A percentile compares a stretch with the other conserved stretches of the same genome.
Evolutionary conservation across 2,888 invertebrate genomes (phyloP).

Genomic region (Drosophila seclusa): DNA sequence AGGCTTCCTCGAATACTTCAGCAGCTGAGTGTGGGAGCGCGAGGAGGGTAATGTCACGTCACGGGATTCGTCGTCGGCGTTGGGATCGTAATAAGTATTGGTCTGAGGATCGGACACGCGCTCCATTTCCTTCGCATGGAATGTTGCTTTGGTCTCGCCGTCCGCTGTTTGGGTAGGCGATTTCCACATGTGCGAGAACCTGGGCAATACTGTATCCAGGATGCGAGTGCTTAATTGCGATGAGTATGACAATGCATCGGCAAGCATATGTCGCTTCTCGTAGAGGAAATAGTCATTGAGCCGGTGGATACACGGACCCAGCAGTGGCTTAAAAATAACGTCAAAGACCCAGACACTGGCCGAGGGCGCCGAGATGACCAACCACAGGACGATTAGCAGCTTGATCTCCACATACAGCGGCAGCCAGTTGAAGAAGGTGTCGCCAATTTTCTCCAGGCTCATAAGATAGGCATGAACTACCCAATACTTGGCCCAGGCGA

Average conservation of each 20-base stretch:
- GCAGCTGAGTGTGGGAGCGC: not conserved
- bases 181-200: slow-evolving; percentile 22
- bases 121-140: not conserved
- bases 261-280: slow-evolving; percentile 46
- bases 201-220: slow-evolving; percentile 11
- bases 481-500: slow-evolving; percentile 66
- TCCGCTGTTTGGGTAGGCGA: not conserved
- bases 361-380: slow-evolving; percentile 55
- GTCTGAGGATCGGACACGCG: not conserved
- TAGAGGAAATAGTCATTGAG: slow-evolving; percentile 56
- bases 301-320: slow-evolving; percentile 38
- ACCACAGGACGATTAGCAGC: slow-evolving; percentile 55
- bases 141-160: not conserved
- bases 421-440: slow-evolving; percentile 96
- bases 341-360: slow-evolving; percentile 68
- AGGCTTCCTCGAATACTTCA: not conserved
- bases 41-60: not conserved
- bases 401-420: slow-evolving; percentile 88
- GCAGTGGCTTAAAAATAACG: slow-evolving; percentile 51
- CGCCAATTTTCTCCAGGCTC: slow-evolving; percentile 96
- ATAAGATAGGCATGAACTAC: slow-evolving; percentile 94
- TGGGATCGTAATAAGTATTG: slow-evolving; percentile 9
- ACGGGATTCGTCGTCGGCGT: slow-evolving; percentile 3
- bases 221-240: slow-evolving; percentile 1
- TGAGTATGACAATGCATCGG: slow-evolving; percentile 9